Base-by-base conservation (phyloP, 2,888 invertebrate species). In the Lasiommata megera region DNA sequence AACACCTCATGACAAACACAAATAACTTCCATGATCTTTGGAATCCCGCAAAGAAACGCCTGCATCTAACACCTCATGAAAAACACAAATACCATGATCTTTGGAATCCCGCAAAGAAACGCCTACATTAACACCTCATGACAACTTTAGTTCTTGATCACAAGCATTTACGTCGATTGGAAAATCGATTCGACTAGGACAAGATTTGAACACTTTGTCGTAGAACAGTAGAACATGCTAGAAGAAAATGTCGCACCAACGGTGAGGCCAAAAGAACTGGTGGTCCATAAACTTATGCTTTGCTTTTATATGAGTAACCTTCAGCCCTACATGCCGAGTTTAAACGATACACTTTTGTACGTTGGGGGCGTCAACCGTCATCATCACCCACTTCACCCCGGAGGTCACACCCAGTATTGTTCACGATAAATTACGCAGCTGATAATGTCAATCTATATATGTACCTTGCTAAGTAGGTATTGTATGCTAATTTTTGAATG, bases 291-390 rank as follows among this genome's bases (percentile, higher is more conserved):
- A 69, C 60, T 67, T 71, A 69, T 70, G 69, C 72, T 67, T 71
- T 73, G 80, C 82, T 83, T 82, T 84, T 88, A 89, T 88, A 84
- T 80, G 75, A 71, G 60, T 80, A 80, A 80, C 81, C 81, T 79
- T 72, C 82, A 79, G 88, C 85, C 88, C 88, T 87, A 84, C 76
- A 73, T 65, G 73, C 74, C 76, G 80, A 84, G 82, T 87, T 88
- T 87, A 85, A 71, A 78, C 54, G 89, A 88, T 88, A 89, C 88
- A 84, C 88, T 84, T 78, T 72, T 67, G 69, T 31, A 74, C 84
- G 77, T 72, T 67, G 69, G 12, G 73, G 75, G 74, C 80, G 80
- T 82, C 79, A 71, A 56, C 69, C 55, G 46, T 46, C 46, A 46
- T 46, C 44, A 23, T 3, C 62, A 60, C 61, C 63, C 56, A 44